phyloP scores from a whole-genome alignment of 2,113 vertebrate genomes.

The Cepphus grylle region DNA sequence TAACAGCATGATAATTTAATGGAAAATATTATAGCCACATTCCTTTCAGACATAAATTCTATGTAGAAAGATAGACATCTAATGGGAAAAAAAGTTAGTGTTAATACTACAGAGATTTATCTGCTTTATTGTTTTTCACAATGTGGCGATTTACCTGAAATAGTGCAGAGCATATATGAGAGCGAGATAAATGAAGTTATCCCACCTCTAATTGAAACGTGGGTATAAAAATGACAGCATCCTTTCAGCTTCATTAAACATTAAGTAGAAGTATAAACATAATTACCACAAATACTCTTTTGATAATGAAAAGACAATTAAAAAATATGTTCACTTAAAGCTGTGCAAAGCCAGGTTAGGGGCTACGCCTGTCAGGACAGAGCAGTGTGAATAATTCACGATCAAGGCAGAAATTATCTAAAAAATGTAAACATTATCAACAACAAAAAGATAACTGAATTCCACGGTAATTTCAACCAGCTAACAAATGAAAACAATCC shows the following conservation, averaged over 20 bases:
- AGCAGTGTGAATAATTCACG: background rate
- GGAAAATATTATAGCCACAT: slow-evolving; percentile 29
- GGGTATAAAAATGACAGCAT: background rate
- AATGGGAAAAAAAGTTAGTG: background rate
- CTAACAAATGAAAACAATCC: background rate
- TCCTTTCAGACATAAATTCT: slow-evolving; percentile 20
- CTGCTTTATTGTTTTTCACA: background rate
- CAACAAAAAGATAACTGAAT: slow-evolving; percentile 16
- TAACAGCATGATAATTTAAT: background rate
- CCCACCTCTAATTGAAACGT: background rate
- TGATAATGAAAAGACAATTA: background rate
- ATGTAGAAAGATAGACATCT: background rate
- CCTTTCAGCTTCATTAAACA: background rate
- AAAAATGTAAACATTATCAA: slow-evolving; percentile 4
- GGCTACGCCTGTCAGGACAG: background rate
- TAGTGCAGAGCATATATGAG: background rate
- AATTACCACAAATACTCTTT: background rate
- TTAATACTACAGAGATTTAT: background rate
- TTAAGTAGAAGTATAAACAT: background rate
- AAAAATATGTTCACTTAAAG: background rate
- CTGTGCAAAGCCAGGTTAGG: background rate
- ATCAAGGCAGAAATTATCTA: background rate
- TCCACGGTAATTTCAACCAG: background rate
- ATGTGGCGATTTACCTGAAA: background rate
- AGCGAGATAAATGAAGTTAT: background rate